Evolutionary conservation across 2,888 invertebrate genomes (phyloP).

Genomic region (Pandemis corylana): DNA sequence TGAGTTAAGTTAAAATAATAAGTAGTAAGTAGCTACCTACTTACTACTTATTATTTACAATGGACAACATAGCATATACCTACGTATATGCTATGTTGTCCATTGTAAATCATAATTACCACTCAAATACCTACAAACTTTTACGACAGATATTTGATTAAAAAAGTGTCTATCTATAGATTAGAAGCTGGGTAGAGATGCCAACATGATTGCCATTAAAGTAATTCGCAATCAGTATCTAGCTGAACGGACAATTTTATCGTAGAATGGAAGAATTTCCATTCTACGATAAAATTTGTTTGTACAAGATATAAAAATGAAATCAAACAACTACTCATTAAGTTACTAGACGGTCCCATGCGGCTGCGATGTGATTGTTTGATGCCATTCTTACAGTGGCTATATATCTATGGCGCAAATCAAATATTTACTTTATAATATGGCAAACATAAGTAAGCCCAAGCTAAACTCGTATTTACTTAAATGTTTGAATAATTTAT

Average conservation of each 20-base stretch:
- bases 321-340: constrained; percentile 11
- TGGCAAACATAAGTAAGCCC: constrained; percentile 1
- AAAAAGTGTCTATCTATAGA: constrained; percentile 13
- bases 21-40: too few species aligned
- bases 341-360: constrained; percentile 17
- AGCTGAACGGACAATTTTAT: background rate
- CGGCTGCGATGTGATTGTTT: background rate
- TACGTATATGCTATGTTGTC: background rate
- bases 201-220: constrained; percentile 1
- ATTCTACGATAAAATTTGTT: constrained; percentile 12
- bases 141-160: constrained; percentile 14
- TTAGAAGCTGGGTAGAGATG: constrained; percentile 10
- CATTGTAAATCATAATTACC: constrained; percentile 3
- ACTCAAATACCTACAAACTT: background rate
- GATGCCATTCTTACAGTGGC: background rate
- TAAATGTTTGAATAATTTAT: constrained; percentile 3
- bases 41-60: too few species aligned
- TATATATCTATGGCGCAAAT: background rate
- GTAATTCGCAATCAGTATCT: constrained; percentile 18
- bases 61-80: too few species aligned
- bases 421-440: constrained; percentile 6
- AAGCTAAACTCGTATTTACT: background rate
- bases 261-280: background rate
- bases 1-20: too few species aligned
- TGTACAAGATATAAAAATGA: constrained; percentile 14